These are phyloP conservation scores for Amphipoea lucens DNA, from an alignment of 2,888 invertebrate species.

Conservation along the genomic window DNA sequence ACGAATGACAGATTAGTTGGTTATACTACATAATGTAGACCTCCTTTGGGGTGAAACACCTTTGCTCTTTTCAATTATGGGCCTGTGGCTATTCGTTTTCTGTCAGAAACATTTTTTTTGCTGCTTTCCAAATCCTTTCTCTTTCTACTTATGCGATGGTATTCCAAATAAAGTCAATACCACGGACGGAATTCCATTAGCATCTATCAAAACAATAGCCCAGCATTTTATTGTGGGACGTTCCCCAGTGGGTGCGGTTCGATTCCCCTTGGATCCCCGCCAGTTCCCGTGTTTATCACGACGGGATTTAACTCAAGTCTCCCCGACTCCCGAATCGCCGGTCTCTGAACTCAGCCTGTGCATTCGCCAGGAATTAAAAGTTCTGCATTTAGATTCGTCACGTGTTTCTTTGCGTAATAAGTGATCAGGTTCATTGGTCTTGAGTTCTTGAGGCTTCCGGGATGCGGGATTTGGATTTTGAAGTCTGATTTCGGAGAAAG, in stretches of 20 bases:
- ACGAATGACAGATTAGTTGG: neutral
- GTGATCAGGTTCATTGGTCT: conserved; percentile 71
- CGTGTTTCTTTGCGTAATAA: conserved; percentile 63
- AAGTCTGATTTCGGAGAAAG: conserved; percentile 14
- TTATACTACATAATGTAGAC: neutral
- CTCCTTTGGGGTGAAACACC: neutral
- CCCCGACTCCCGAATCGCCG: conserved; percentile 62
- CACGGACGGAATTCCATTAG: conserved; percentile 19
- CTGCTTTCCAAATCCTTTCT: neutral
- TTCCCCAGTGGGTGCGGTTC: conserved; percentile 65
- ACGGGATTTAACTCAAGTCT: conserved; percentile 66
- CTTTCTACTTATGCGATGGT: no score
- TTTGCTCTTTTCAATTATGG: neutral
- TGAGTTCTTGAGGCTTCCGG: conserved; percentile 59
- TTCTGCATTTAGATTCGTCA: conserved; percentile 69
- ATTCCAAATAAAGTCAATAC: neutral
- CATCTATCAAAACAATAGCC: conserved; percentile 55
- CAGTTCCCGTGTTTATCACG: conserved; percentile 73
- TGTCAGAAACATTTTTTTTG: neutral
- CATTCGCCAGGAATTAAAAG: conserved; percentile 71
- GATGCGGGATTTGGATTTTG: conserved; percentile 8
- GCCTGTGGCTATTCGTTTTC: neutral
- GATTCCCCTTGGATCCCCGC: conserved; percentile 74
- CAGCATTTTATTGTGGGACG: conserved; percentile 50
- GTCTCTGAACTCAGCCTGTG: conserved; percentile 74